Conservation (phyloP, 2,113 vertebrate species). For the Loxodonta africana region DNA sequence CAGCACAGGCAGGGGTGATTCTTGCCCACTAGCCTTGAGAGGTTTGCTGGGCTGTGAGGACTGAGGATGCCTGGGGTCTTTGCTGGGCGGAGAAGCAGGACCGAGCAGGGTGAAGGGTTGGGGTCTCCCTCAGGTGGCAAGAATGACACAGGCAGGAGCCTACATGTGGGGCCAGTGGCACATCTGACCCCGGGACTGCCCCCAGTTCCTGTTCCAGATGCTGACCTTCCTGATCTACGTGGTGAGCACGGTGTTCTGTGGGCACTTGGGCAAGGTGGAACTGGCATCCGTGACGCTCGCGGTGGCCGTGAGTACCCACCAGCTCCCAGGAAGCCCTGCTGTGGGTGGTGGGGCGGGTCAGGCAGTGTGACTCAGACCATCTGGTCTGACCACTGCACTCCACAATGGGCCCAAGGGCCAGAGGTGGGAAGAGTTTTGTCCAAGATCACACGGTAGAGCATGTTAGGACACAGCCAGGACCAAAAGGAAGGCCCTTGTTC, state of each 20-base stretch:
- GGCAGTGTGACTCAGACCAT: neutral
- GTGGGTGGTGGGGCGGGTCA: neutral
- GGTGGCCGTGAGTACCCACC: conserved; percentile 83
- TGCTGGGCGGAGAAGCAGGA: neutral
- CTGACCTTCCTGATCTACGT: conserved; percentile 87
- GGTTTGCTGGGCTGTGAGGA: too few relatives aligned
- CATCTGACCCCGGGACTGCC: fast-evolving
- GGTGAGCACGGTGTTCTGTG: conserved; percentile 88
- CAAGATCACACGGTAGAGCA: neutral
- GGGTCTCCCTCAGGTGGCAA: neutral
- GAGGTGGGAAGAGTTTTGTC: neutral
- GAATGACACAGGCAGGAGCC: neutral
- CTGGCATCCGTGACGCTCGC: conserved; percentile 87
- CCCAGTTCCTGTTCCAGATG: conserved; percentile 87
- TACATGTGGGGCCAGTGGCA: neutral
- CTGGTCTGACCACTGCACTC: neutral
- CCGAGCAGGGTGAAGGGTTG: fast-evolving
- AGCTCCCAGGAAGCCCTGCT: fast-evolving
- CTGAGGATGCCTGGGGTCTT: neutral
- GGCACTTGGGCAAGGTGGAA: conserved; percentile 89
- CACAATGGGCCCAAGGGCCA: neutral
- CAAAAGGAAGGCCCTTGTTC: neutral
- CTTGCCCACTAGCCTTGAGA: neutral
- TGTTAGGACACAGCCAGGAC: neutral
- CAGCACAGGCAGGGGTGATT: neutral